Evolutionary conservation across 2,888 invertebrate genomes (phyloP), one percentile per base, ranked within the genome.

Genomic region (Hydropsyche betteni): DNA sequence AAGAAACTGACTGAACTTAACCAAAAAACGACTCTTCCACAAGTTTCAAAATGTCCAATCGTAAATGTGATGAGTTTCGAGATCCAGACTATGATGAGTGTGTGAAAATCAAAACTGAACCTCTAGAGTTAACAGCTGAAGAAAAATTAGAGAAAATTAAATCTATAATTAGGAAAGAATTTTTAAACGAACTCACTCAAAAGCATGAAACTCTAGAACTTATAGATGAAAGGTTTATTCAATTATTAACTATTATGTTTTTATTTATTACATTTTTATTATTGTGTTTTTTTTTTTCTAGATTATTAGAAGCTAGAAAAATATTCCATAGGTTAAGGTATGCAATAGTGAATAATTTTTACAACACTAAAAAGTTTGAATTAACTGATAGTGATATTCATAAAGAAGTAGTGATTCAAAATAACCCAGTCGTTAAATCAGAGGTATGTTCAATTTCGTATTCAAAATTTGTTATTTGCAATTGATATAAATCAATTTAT

Each of bases 181-280:
- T 95, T 85, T 86, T 89, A 64, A 88, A 87, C 69, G 95, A 95
- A 83, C 85, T 94, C 10, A 86, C 87, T 69, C 82, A 85, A 1
- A 91, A 93, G 81, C 91, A 93, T 82, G 88, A 90, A 74, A 94
- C 95, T 85, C 86, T 94, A 12, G 86, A 90, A 77, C 85, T 90
- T 71, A 91, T 94, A 76, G 91, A 94, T 82, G 88, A 90, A 77
- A 88, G 90, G 83, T 87, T 34, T 34, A 24, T 61, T 44, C 5
- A 5, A 34, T 24, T 16, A 50, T 74, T 6, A 50, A 33, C 33
- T 50, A 10, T 14, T n/a, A 68, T 68, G 1, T 14, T n/a, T 2
- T 16, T 68, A n/a, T 16, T 36, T n/a, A 6, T 16, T n/a, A 14
- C 6, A 5, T 55, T 38, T n/a, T 12, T 12, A 24, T 14, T 36